A percentile compares a stretch with the other conserved stretches of the same genome.
These are phyloP conservation scores for Melitaea athalia DNA, from an alignment of 2,888 invertebrate genomes.

Conservation along the genomic window DNA sequence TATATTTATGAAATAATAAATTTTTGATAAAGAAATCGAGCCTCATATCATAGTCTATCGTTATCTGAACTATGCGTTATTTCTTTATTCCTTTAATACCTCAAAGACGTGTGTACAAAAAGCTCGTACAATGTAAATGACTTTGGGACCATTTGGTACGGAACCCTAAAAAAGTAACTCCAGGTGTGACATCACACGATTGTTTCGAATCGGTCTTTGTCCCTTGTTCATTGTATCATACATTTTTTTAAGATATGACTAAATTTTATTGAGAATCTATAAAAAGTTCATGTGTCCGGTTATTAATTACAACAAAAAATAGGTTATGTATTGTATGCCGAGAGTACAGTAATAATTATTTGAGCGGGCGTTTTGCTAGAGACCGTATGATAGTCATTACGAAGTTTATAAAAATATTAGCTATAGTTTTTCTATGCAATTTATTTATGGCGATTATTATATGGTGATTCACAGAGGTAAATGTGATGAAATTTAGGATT, in stretches of 20 bases:
- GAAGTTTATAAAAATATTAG: background rate
- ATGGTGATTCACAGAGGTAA: no score
- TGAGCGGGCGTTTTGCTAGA: constrained; percentile 21
- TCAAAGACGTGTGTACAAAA: no score
- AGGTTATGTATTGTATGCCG: constrained; percentile 39
- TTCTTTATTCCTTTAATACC: no score
- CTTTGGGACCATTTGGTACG: no score
- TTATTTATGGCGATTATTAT: background rate
- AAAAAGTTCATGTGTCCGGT: constrained; percentile 48
- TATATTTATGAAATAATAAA: no score
- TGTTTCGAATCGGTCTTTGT: constrained; percentile 18
- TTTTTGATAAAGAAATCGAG: no score
- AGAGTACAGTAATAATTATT: constrained; percentile 28
- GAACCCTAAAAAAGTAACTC: background rate
- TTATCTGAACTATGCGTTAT: no score
- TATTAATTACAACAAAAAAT: constrained; percentile 44
- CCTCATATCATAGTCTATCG: no score
- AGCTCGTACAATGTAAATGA: no score
- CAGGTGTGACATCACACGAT: constrained; percentile 11
- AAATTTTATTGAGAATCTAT: constrained; percentile 45
- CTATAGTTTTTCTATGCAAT: background rate
- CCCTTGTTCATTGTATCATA: constrained; percentile 40
- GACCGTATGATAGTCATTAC: background rate
- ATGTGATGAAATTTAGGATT: no score
- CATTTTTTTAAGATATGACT: constrained; percentile 45